Evolutionary conservation across 2,797 vertebrate genomes (phyloP), one percentile per base, ranked within the genome.

Genomic region (Sebastes alutus): DNA sequence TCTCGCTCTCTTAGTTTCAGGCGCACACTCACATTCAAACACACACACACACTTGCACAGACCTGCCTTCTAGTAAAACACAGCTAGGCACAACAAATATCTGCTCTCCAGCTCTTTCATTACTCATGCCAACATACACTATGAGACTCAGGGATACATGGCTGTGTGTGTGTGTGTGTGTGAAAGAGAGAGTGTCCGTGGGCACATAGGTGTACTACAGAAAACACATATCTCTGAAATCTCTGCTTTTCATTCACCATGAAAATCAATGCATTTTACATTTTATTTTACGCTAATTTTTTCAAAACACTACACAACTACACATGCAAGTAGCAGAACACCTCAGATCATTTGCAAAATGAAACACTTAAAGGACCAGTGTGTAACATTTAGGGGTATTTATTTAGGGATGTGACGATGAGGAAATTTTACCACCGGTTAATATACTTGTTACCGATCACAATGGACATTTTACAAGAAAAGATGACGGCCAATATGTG

Each of bases 11-110:
- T 14, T 25, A 12, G 59, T 62, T 55, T 73, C 25, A 82, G 49
- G 20, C 42, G 54, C 72, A 46, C 23, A 54, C 52, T 58, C 64
- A 65, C 33, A 56, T 62, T 46, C 54, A 75, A 52, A 54, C 16
- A 61, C 1, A 42, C 33, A 42, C 33, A 35, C 62, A 81, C 54
- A 73, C 80, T 70, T 78, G 83, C 68, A 86, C 71, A 75, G 80
- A 78, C 72, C 22, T 89, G 77, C 71, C 81, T 80, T 77, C 58
- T 38, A 67, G 42, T 75, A 64, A 85, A 77, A 79, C 12, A 54
- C 59, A 74, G 61, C 67, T 22, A 23, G 61, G 59, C 64, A 55
- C 25, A 82, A 69, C 52, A 72, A 73, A 82, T 76, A 80, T 75
- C 68, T 68, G 58, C 65, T 68, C 67, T 56, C 64, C 58, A 61